Percentiles rank a stretch among this genome's conserved stretches.
phyloP scores from a whole-genome alignment of 2,888 invertebrate species.

The Orchesellides sinensis region DNA sequence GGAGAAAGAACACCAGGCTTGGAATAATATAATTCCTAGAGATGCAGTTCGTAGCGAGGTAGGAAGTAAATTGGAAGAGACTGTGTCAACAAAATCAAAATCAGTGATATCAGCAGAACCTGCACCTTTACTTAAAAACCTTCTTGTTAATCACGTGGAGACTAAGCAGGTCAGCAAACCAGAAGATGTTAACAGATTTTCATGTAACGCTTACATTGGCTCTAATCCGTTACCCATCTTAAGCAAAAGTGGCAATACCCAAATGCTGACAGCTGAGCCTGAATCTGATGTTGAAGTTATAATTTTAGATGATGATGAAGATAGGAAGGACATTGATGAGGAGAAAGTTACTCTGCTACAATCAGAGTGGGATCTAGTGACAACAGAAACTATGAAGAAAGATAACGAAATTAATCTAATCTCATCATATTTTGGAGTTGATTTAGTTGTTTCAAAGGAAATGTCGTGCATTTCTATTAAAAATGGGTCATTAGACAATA shows the following conservation, averaged over 20 bases:
- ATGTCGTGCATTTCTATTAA: conserved; percentile 12
- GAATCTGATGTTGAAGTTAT: conserved; percentile 39
- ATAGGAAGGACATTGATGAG: background rate
- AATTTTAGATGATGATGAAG: conserved; percentile 53
- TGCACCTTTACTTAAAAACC: too few relatives aligned
- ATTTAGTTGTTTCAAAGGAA: conserved; percentile 41
- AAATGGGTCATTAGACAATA: background rate
- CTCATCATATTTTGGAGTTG: conserved; percentile 19
- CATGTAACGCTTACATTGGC: background rate
- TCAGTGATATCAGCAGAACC: too few relatives aligned
- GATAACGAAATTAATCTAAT: conserved; percentile 36
- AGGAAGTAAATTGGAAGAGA: too few relatives aligned
- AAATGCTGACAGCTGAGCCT: too few relatives aligned
- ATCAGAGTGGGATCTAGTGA: conserved; percentile 51
- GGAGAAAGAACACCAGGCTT: too few relatives aligned
- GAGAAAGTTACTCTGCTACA: conserved; percentile 28
- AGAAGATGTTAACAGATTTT: too few relatives aligned
- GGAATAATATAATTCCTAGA: too few relatives aligned
- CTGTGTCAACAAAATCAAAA: too few relatives aligned
- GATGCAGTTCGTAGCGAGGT: too few relatives aligned
- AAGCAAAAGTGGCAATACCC: background rate
- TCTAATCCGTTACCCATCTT: background rate
- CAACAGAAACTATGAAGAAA: conserved; percentile 30
- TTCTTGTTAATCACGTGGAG: too few relatives aligned
- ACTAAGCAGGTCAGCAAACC: too few relatives aligned